Evolutionary conservation across 2,888 invertebrate species (phyloP).

Genomic region (Hybos culiciformis): DNA sequence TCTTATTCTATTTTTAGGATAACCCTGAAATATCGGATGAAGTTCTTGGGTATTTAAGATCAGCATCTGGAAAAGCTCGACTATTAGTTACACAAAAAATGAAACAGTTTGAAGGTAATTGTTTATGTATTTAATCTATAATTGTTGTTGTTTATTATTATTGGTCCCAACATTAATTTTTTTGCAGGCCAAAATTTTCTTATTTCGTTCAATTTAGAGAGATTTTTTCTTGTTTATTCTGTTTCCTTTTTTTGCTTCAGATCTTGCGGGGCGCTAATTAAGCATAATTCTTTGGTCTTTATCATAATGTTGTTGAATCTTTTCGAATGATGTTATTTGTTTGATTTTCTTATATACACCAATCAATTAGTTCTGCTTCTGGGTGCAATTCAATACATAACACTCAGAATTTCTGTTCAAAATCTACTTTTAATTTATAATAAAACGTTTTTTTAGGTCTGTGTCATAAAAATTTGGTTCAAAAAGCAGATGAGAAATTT

Average conservation of each 20-base stretch:
- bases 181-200: too few relatives aligned
- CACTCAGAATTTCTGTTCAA: too few relatives aligned
- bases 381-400: too few relatives aligned
- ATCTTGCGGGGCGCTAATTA: too few relatives aligned
- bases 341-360: too few relatives aligned
- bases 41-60: slow-evolving; percentile 66
- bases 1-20: slow-evolving; percentile 20
- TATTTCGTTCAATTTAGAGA: too few relatives aligned
- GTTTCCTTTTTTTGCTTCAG: slow-evolving; percentile 4
- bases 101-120: slow-evolving; percentile 77
- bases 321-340: too few relatives aligned
- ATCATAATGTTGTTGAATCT: too few relatives aligned
- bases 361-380: too few relatives aligned
- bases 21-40: slow-evolving; percentile 55
- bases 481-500: slow-evolving; percentile 62
- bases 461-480: slow-evolving; percentile 51
- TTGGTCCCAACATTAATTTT: neutral
- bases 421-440: neutral
- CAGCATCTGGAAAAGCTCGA: slow-evolving; percentile 83
- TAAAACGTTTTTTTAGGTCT: slow-evolving; percentile 38
- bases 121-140: neutral
- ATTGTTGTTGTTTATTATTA: neutral
- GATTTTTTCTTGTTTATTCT: slow-evolving; percentile 17
- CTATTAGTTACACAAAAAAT: slow-evolving; percentile 83
- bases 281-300: too few relatives aligned